Conservation (phyloP, 2,888 invertebrate species). For the Timema cristinae region DNA sequence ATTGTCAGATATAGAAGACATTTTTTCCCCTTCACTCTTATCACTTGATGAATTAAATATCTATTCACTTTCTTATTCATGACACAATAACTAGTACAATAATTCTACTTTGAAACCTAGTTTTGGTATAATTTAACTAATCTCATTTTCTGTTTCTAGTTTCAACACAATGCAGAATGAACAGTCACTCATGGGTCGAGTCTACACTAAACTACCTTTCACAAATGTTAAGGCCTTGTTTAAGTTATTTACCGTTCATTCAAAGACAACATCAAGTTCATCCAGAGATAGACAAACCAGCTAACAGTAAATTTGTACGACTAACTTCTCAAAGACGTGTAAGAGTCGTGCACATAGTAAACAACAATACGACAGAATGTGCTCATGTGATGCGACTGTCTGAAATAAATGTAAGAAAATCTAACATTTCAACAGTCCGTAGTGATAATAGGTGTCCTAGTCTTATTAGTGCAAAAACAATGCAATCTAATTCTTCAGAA, state of each 20-base stretch:
- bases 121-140: too few relatives aligned
- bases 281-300: slow-evolving; percentile 18
- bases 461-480: slow-evolving; percentile 27
- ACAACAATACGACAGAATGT: slow-evolving; percentile 32
- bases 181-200: slow-evolving; percentile 23
- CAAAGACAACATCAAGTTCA: slow-evolving; percentile 27
- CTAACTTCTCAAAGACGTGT: slow-evolving; percentile 41
- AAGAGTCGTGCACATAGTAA: slow-evolving; percentile 41
- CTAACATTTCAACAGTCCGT: background rate
- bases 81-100: too few relatives aligned
- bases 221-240: slow-evolving; percentile 17
- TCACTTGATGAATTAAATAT: too few relatives aligned
- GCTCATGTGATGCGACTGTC: slow-evolving; percentile 26
- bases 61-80: too few relatives aligned
- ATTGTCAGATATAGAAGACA: too few relatives aligned
- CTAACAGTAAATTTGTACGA: slow-evolving; percentile 37
- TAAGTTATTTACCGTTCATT: slow-evolving; percentile 26
- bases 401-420: background rate
- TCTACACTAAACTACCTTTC: slow-evolving; percentile 19
- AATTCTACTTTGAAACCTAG: too few relatives aligned
- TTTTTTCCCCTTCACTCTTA: too few relatives aligned
- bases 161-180: slow-evolving; percentile 27
- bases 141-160: too few relatives aligned
- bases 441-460: background rate
- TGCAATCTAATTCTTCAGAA: slow-evolving; percentile 40